A percentile compares a stretch with the other conserved stretches of the same genome.
Conservation (phyloP, 2,888 invertebrate species). For the Tricholauxania praeusta region DNA sequence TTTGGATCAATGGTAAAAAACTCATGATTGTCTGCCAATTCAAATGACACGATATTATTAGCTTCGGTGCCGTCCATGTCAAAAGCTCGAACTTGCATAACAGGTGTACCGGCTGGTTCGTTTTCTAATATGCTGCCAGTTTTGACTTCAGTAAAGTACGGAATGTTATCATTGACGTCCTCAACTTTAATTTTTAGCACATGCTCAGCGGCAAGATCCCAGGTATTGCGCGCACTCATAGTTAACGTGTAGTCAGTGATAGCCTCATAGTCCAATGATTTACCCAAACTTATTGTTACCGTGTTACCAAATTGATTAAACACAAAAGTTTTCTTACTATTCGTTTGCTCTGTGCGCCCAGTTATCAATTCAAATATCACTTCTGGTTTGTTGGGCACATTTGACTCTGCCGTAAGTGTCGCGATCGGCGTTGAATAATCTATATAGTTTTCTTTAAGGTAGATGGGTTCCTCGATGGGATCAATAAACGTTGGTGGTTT, state of each 20-base stretch:
- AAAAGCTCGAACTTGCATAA: conserved; percentile 87
- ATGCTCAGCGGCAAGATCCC: conserved; percentile 82
- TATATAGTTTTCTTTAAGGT: conserved; percentile 79
- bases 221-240: conserved; percentile 85
- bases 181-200: conserved; percentile 82
- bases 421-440: conserved; percentile 80
- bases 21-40: conserved; percentile 76
- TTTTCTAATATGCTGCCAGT: conserved; percentile 88
- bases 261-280: conserved; percentile 85
- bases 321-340: conserved; percentile 82
- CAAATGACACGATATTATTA: conserved; percentile 86
- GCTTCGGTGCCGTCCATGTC: conserved; percentile 87
- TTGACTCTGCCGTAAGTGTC: conserved; percentile 81
- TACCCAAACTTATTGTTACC: conserved; percentile 81
- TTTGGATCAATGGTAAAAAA: conserved; percentile 85
- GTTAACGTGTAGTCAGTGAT: conserved; percentile 87
- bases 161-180: conserved; percentile 93
- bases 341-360: conserved; percentile 88
- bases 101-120: conserved; percentile 83
- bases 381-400: conserved; percentile 79
- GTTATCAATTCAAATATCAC: conserved; percentile 84
- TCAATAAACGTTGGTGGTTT: conserved; percentile 82
- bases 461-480: conserved; percentile 70
- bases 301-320: conserved; percentile 76
- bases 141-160: conserved; percentile 84